Evolutionary conservation across 2,113 vertebrate species (phyloP).

Genomic region (Odontesthes bonariensis): DNA sequence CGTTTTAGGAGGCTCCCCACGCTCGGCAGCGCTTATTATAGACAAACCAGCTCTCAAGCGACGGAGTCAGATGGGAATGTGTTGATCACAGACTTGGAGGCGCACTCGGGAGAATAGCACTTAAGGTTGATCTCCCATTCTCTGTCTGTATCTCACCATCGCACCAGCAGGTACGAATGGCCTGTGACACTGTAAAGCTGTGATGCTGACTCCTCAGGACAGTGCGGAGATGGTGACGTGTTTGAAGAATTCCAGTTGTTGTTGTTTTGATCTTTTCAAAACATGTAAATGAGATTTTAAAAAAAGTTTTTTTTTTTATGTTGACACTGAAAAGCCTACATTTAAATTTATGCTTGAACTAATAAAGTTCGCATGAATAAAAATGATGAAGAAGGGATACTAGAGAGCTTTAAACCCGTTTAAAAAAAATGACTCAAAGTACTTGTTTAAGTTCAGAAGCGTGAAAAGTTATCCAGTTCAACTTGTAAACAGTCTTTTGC

Average conservation of each 20-base stretch:
- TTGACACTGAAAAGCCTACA: constrained; percentile 12
- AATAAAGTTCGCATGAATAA: neutral
- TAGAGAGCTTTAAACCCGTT: constrained; percentile 14
- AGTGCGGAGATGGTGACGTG: constrained; percentile 35
- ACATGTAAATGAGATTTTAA: neutral
- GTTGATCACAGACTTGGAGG: constrained; percentile 90
- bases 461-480: neutral
- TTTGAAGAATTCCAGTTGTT: constrained; percentile 19
- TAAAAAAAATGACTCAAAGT: constrained; percentile 13
- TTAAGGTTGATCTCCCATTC: neutral
- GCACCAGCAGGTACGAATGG: constrained; percentile 33
- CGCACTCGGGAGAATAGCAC: constrained; percentile 78
- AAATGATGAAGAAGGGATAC: constrained; percentile 11
- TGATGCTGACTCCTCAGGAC: constrained; percentile 60
- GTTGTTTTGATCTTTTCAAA: constrained; percentile 7
- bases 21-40: constrained; percentile 82
- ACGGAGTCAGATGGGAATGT: constrained; percentile 88
- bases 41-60: constrained; percentile 80
- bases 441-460: neutral
- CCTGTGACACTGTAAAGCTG: constrained; percentile 51
- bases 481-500: neutral
- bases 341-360: constrained; percentile 1
- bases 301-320: neutral
- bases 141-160: constrained; percentile 1
- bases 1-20: constrained; percentile 78